A percentile compares a stretch with the other conserved stretches of the same genome.
These are phyloP conservation scores for Dipodomys merriami DNA, from an alignment of 2,113 vertebrate genomes.

Conservation along the genomic window DNA sequence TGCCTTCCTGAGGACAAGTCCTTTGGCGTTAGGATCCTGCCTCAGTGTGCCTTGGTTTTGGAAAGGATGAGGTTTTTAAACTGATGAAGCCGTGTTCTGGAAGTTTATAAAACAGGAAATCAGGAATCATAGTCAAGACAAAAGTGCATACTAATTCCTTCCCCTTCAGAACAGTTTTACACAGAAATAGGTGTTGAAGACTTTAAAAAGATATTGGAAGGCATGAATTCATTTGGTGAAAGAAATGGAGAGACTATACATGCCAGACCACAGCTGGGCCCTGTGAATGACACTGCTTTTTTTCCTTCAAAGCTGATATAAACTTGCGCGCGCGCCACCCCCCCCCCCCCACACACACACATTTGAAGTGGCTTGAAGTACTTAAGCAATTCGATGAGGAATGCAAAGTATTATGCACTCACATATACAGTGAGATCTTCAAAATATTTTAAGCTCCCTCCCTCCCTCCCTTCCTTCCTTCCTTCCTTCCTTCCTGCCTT, in stretches of 20 bases:
- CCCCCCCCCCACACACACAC: neutral
- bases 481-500: no score
- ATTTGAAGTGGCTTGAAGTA: constrained; percentile 8
- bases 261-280: neutral
- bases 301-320: neutral
- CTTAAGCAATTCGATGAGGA: neutral
- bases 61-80: neutral
- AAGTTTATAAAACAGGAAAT: neutral
- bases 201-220: neutral
- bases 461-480: no score
- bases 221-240: constrained; percentile 42
- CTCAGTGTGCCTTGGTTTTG: neutral
- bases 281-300: constrained; percentile 13
- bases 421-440: neutral
- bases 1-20: neutral
- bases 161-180: neutral
- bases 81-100: neutral
- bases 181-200: neutral
- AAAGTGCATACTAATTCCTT: constrained; percentile 16
- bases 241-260: neutral
- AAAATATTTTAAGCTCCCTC: neutral
- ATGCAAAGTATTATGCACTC: neutral
- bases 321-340: neutral
- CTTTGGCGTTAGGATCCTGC: neutral
- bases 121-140: neutral